These are phyloP conservation scores for Tetragnatha versicolor DNA, from an alignment of 1,140 invertebrate species.

Conservation along the genomic window DNA sequence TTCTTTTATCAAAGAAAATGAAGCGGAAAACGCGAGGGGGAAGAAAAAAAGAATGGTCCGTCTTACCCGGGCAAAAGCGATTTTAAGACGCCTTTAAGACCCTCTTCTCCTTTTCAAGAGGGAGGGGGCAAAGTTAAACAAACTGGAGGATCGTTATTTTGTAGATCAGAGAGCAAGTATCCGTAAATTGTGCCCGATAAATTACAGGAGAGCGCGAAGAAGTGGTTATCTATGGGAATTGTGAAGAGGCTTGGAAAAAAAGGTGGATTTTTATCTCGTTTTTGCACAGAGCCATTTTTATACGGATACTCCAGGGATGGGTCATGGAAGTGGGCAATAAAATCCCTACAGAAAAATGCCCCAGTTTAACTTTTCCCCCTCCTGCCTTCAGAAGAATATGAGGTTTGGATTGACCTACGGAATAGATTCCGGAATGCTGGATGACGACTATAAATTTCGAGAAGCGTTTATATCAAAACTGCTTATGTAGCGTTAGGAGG, in stretches of 20 bases:
- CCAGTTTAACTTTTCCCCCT: slow-evolving; percentile 19
- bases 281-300: slow-evolving; percentile 5
- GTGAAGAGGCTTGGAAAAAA: too few species aligned
- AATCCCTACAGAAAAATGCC: slow-evolving; percentile 10
- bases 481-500: not conserved
- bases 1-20: slow-evolving; percentile 52
- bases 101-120: slow-evolving; percentile 19
- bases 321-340: slow-evolving; percentile 13
- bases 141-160: slow-evolving; percentile 38
- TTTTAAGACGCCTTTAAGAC: slow-evolving; percentile 41
- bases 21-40: slow-evolving; percentile 35
- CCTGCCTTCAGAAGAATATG: too few species aligned
- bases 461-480: slow-evolving; percentile 18
- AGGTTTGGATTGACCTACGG: not conserved
- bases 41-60: slow-evolving; percentile 3
- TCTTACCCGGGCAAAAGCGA: slow-evolving; percentile 25
- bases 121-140: slow-evolving; percentile 34
- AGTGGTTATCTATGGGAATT: slow-evolving; percentile 29
- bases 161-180: slow-evolving; percentile 34
- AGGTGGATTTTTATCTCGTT: slow-evolving; percentile 36
- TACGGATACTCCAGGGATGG: not conserved
- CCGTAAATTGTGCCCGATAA: slow-evolving; percentile 48
- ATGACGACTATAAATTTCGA: slow-evolving; percentile 23
- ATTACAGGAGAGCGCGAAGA: slow-evolving; percentile 4
- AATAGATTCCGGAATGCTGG: slow-evolving; percentile 5